Conservation (phyloP, 2,888 invertebrate genomes). For the Clepsis dumicolana region DNA sequence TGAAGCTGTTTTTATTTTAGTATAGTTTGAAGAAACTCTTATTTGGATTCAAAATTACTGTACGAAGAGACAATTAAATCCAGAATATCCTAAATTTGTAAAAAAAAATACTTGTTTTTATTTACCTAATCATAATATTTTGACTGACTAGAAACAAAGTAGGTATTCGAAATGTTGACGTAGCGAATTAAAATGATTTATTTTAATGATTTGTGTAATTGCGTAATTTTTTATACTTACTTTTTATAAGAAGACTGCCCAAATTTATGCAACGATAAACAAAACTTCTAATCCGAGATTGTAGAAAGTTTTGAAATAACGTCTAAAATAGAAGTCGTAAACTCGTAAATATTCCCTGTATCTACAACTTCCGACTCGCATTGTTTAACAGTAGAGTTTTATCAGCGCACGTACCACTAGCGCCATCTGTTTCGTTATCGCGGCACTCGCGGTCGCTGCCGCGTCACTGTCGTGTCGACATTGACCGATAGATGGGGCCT, state of each 20-base stretch:
- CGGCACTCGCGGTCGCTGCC: slow-evolving; percentile 59
- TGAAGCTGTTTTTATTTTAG: not conserved
- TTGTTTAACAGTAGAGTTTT: not conserved
- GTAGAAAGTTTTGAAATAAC: slow-evolving; percentile 9
- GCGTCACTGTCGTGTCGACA: slow-evolving; percentile 81
- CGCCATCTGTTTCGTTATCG: slow-evolving; percentile 69
- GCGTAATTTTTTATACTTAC: no score
- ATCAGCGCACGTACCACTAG: slow-evolving; percentile 50
- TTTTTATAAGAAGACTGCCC: no score
- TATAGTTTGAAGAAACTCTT: no score
- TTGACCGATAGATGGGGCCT: slow-evolving; percentile 84
- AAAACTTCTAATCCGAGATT: not conserved
- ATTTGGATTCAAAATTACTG: no score
- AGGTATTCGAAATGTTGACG: no score
- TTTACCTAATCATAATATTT: no score
- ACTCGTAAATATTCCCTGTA: not conserved
- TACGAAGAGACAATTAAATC: no score
- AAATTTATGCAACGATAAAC: not conserved
- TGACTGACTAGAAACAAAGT: no score
- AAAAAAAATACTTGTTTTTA: no score
- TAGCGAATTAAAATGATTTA: no score
- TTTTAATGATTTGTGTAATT: no score
- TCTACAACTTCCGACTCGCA: not conserved
- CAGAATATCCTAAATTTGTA: no score
- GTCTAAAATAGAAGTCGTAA: slow-evolving; percentile 39